Evolutionary conservation across 2,888 invertebrate species (phyloP).

Genomic region (Fabriciana adippe): DNA sequence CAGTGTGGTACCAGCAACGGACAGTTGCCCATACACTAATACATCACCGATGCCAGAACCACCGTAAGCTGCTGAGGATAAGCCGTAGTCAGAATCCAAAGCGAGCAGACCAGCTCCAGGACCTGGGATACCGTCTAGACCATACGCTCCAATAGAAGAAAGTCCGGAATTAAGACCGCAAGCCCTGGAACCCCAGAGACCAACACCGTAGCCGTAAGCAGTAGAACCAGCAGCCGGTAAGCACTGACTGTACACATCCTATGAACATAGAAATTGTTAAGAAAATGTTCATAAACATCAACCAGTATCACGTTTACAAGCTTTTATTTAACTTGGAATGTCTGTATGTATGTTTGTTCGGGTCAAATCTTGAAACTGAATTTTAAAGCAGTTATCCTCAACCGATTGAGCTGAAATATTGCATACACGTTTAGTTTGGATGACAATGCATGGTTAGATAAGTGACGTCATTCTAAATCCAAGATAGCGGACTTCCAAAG

Average conservation of each 20-base stretch:
- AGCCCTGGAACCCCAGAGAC: not conserved
- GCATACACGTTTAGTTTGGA: no score
- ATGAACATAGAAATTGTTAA: not conserved
- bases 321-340: no score
- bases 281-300: no score
- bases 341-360: no score
- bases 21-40: conserved; percentile 49
- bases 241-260: conserved; percentile 1
- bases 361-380: no score
- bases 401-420: no score
- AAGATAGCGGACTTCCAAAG: no score
- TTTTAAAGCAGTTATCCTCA: no score
- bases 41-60: conserved; percentile 49
- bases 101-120: not conserved
- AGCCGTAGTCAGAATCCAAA: not conserved
- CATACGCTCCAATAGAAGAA: not conserved
- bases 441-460: no score
- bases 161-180: not conserved
- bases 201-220: not conserved
- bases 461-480: no score
- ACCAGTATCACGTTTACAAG: no score
- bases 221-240: not conserved
- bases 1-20: conserved; percentile 37
- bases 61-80: conserved; percentile 37
- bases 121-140: not conserved